Conservation (phyloP, 1,140 invertebrate species). For the Brachionus asplanchnoidis region DNA sequence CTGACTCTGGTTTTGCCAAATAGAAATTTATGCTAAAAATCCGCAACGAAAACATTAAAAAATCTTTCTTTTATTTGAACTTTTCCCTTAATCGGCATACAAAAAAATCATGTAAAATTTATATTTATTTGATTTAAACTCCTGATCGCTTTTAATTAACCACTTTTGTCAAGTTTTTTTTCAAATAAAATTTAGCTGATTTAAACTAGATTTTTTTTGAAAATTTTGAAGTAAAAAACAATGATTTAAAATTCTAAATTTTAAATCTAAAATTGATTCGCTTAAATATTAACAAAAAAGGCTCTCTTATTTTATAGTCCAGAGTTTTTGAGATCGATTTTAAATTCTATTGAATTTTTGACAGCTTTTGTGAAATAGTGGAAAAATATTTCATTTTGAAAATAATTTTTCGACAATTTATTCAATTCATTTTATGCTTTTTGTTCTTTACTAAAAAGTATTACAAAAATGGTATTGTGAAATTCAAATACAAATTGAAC, state of each 20-base stretch:
- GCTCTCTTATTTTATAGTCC: neutral
- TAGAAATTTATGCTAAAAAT: constrained; percentile 80
- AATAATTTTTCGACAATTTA: too few relatives aligned
- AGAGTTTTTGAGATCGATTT: too few relatives aligned
- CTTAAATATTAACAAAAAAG: too few relatives aligned
- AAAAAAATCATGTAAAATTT: neutral
- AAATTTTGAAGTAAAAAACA: neutral
- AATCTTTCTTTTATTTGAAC: neutral
- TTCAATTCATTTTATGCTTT: too few relatives aligned
- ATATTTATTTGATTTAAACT: neutral
- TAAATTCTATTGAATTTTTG: too few relatives aligned
- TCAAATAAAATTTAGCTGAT: neutral
- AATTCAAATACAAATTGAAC: too few relatives aligned
- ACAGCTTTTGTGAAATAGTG: too few relatives aligned
- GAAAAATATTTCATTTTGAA: too few relatives aligned
- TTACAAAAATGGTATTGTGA: too few relatives aligned
- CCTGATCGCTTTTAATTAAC: neutral
- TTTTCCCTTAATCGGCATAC: neutral
- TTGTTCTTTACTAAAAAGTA: too few relatives aligned
- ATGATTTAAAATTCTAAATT: too few relatives aligned
- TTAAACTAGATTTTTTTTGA: neutral
- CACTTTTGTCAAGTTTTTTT: neutral
- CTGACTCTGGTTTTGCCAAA: constrained; percentile 66
- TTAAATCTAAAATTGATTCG: neutral
- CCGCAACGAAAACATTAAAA: constrained; percentile 64